A percentile compares a stretch with the other conserved stretches of the same genome.
phyloP scores from a whole-genome alignment of 2,113 vertebrate genomes.

The Xenopus laevis region DNA sequence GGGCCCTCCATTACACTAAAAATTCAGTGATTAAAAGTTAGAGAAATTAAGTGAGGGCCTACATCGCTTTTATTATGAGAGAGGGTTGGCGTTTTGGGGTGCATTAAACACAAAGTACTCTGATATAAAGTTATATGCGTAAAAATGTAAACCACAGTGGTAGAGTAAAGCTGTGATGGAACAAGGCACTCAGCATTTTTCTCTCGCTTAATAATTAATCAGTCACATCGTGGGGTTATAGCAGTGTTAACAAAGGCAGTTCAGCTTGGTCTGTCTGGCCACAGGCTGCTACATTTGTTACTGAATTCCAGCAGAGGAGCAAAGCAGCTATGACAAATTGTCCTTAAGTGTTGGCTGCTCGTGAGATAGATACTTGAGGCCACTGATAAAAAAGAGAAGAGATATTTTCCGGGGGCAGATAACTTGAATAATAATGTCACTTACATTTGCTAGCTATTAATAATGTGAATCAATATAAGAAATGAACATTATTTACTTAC shows the following conservation, averaged over 20 bases:
- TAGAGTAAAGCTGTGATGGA: conserved; percentile 29
- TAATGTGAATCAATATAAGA: conserved; percentile 19
- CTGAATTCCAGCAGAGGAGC: conserved; percentile 31
- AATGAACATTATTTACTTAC: conserved; percentile 18
- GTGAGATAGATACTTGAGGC: conserved; percentile 31
- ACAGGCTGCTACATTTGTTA: conserved; percentile 33
- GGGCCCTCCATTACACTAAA: too few species aligned
- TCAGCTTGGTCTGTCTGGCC: conserved; percentile 19
- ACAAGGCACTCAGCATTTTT: not conserved
- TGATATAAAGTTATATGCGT: conserved; percentile 10
- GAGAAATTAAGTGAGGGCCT: too few species aligned
- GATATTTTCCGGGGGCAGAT: conserved; percentile 8
- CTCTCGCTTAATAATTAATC: conserved; percentile 26
- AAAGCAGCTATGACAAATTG: not conserved
- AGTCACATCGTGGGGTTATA: not conserved
- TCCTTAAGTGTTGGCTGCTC: conserved; percentile 14
- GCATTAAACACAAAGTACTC: not conserved
- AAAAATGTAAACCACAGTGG: conserved; percentile 33
- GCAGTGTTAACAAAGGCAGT: conserved; percentile 5
- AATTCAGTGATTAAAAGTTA: too few species aligned
- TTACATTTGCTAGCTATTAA: conserved; percentile 23
- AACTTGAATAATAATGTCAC: conserved; percentile 31
- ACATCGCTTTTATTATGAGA: too few species aligned
- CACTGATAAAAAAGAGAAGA: conserved; percentile 14
- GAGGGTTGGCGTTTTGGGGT: too few species aligned